These are phyloP conservation scores for Trachelus troglodyta DNA, from an alignment of 2,888 invertebrate genomes.

Conservation along the genomic window DNA sequence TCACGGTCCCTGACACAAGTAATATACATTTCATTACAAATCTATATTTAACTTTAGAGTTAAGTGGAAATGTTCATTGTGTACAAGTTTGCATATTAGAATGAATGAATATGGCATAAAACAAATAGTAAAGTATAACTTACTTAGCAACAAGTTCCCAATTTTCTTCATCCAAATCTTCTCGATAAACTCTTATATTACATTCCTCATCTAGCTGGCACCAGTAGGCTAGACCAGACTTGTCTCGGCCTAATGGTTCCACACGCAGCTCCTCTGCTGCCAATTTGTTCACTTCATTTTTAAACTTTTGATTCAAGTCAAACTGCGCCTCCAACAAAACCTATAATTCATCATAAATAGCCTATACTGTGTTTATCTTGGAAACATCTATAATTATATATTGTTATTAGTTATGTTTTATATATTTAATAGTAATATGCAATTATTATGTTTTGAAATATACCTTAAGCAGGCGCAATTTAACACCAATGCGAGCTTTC, in stretches of 20 bases:
- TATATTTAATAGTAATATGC: neutral
- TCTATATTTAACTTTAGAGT: neutral
- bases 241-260: slow-evolving; percentile 92
- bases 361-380: slow-evolving; percentile 27
- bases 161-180: slow-evolving; percentile 95
- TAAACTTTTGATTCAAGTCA: slow-evolving; percentile 93
- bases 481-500: slow-evolving; percentile 87
- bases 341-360: slow-evolving; percentile 68
- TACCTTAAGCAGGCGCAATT: slow-evolving; percentile 92
- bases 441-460: neutral
- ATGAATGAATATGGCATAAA: neutral
- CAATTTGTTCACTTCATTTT: slow-evolving; percentile 84
- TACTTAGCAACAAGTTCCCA: slow-evolving; percentile 94
- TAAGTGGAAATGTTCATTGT: neutral
- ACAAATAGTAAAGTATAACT: slow-evolving; percentile 38
- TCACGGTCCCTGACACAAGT: slow-evolving; percentile 75
- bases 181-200: slow-evolving; percentile 92
- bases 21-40: neutral
- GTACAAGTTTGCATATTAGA: neutral
- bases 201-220: slow-evolving; percentile 88
- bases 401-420: slow-evolving; percentile 21
- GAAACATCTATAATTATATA: slow-evolving; percentile 28
- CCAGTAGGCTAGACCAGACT: slow-evolving; percentile 94
- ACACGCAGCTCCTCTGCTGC: slow-evolving; percentile 84
- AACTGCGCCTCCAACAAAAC: slow-evolving; percentile 93